Conservation (phyloP, 2,888 invertebrate genomes). For the Emmelina monodactyla region DNA sequence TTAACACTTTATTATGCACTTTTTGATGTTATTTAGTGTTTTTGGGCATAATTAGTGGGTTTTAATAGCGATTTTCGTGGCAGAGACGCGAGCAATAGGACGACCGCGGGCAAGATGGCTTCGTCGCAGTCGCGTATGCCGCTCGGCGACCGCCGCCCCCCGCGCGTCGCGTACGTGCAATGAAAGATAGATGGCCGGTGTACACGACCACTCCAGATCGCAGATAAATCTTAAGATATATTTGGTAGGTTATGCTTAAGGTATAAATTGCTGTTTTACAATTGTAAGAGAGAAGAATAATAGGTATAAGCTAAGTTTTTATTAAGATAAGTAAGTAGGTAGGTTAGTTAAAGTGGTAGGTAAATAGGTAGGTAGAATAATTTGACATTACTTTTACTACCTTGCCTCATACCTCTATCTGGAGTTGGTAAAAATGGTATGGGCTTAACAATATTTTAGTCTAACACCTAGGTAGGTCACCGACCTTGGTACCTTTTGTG, state of each 20-base stretch:
- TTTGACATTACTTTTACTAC: too few species aligned
- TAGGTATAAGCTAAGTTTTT: background rate
- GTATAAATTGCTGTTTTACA: too few species aligned
- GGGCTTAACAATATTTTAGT: too few species aligned
- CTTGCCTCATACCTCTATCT: too few species aligned
- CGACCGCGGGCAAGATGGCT: constrained; percentile 63
- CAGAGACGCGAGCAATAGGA: constrained; percentile 58
- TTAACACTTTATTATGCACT: constrained; percentile 18
- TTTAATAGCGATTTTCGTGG: constrained; percentile 50
- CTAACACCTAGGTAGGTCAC: too few species aligned
- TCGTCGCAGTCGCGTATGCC: constrained; percentile 40
- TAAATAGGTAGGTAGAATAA: too few species aligned
- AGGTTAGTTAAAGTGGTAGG: too few species aligned
- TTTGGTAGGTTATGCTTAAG: too few species aligned
- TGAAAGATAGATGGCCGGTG: constrained; percentile 62
- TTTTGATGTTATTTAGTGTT: constrained; percentile 31
- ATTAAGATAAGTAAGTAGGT: too few species aligned
- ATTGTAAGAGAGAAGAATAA: background rate
- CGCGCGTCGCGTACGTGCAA: constrained; percentile 62
- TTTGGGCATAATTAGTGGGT: constrained; percentile 54
- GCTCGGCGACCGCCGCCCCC: constrained; percentile 43
- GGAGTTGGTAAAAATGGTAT: too few species aligned
- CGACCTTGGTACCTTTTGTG: too few species aligned
- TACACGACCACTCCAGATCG: constrained; percentile 32
- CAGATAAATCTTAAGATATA: constrained; percentile 30